Evolutionary conservation across 2,797 vertebrate species (phyloP), one percentile per base, ranked within the genome.

Genomic region (Rousettus madagascariensis): DNA sequence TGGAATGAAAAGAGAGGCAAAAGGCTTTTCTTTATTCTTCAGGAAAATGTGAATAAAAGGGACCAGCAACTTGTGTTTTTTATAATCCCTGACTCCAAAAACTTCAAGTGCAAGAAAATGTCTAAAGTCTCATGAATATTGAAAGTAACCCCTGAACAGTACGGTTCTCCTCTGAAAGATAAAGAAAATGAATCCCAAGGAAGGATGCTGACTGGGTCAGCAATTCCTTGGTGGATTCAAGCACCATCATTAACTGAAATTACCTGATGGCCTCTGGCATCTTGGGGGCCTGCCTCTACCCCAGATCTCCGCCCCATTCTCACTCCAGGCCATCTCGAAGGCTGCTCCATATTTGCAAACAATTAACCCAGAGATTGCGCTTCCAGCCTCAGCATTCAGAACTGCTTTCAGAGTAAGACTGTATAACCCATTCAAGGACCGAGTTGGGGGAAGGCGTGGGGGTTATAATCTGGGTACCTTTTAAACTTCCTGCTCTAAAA

Each of bases 81-180:
- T 77, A 61, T 91, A 61, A 91, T 53, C 8, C 53, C 5, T 43
- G 46, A 68, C 17, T 93, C 59, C 36, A 65, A 75, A 92, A 95
- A 57, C 30, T 46, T 94, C 59, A 91, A 94, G 41, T 61, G 49
- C 49, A 94, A 79, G 22, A 55, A 19, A 74, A 75, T 72, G 41
- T 84, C 84, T 91, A 61, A 94, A 90, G 30, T 86, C n/a, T 80
- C 28, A 16, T 86, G 80, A 91, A 84, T 93, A 93, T 51, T 94
- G 28, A 91, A 80, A 94, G 26, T 75, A 87, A 55, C 53, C 28
- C 71, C 66, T 53, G n/a, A 93, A 78, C 19, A 85, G 19, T 46
- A 43, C 17, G 43, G 17, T 75, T 65, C 66, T 91, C 78, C 78
- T 96, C 83, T 46, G 68, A 79, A 78, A 77, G 51, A 79, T 75